Conservation (phyloP, 2,797 vertebrate genomes). For the Lagorchestes hirsutus region DNA sequence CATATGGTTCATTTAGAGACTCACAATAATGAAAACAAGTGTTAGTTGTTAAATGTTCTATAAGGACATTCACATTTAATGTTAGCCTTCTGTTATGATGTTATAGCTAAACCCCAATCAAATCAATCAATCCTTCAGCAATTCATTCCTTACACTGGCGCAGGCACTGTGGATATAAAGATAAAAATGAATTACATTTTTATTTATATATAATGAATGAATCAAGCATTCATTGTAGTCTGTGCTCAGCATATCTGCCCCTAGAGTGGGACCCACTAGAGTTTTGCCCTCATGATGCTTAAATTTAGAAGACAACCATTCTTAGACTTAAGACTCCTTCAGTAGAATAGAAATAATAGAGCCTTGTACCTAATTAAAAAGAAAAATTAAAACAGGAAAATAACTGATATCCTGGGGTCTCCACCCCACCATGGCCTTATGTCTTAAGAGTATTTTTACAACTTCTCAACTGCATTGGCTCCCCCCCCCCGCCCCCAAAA, state of each 20-base stretch:
- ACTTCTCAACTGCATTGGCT: background rate
- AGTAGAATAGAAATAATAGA: background rate
- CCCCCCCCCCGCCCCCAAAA: background rate
- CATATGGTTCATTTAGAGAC: background rate
- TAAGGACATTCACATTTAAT: background rate
- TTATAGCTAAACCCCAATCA: background rate
- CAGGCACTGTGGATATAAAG: background rate
- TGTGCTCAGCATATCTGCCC: background rate
- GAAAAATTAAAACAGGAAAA: background rate
- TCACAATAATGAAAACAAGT: background rate
- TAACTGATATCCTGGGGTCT: background rate
- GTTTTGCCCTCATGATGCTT: background rate
- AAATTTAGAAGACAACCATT: background rate
- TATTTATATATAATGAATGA: background rate
- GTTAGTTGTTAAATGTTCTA: background rate
- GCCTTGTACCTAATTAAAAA: background rate
- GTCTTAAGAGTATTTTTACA: background rate
- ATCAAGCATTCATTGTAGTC: background rate
- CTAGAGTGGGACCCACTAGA: background rate
- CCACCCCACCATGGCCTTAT: background rate
- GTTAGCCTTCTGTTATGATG: background rate
- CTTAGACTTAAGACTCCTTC: background rate
- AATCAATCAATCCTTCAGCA: background rate
- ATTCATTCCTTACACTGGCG: background rate
- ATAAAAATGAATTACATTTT: background rate